phyloP scores from a whole-genome alignment of 1,140 invertebrate species.

The Cecropterus lyciades region DNA sequence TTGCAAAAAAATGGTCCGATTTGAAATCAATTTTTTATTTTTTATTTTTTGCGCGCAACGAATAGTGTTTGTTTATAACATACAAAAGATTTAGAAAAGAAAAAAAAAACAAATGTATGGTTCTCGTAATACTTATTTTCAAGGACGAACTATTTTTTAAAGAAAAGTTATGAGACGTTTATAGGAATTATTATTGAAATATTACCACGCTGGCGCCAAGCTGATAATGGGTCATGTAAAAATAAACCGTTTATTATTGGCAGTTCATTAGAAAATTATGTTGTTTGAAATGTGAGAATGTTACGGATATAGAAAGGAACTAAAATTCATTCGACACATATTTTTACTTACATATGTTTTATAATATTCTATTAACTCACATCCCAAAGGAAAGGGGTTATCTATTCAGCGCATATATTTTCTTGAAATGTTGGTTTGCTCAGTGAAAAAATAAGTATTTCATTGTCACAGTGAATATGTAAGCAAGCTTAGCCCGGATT shows the following conservation, averaged over 20 bases:
- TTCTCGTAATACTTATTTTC: too few species aligned
- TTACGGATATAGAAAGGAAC: slow-evolving; percentile 27
- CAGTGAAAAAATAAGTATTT: slow-evolving; percentile 6
- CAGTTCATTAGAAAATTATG: slow-evolving; percentile 57
- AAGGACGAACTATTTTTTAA: too few species aligned
- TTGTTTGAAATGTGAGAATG: slow-evolving; percentile 31
- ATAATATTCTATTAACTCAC: slow-evolving; percentile 15
- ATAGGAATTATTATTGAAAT: background rate
- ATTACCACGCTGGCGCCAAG: slow-evolving; percentile 36
- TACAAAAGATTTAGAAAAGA: too few species aligned
- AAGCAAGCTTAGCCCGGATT: slow-evolving; percentile 39
- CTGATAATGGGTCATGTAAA: slow-evolving; percentile 67
- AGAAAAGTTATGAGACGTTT: too few species aligned
- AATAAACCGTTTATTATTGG: slow-evolving; percentile 62
- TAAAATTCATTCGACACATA: too few species aligned
- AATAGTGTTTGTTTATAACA: too few species aligned
- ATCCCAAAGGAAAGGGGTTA: background rate
- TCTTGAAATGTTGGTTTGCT: background rate
- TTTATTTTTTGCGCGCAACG: too few species aligned
- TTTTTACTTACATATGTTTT: too few species aligned
- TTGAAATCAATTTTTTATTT: too few species aligned
- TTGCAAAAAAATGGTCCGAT: too few species aligned
- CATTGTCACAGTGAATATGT: background rate
- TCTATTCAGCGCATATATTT: too few species aligned
- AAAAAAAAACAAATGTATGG: too few species aligned